Base-by-base conservation (phyloP, 2,888 invertebrate genomes). In the Megaustenia siamemsis region DNA sequence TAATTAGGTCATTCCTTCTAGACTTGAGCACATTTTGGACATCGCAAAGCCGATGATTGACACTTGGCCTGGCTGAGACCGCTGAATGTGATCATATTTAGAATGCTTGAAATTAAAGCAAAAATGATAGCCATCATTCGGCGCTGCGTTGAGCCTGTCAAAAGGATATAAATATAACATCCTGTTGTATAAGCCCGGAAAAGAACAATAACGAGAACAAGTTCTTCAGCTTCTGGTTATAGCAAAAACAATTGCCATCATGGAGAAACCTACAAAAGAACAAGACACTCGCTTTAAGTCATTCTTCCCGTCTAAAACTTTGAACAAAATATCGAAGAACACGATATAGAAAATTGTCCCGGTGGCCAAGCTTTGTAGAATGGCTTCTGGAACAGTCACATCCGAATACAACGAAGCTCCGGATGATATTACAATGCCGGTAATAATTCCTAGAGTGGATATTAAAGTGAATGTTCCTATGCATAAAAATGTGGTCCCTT, bases 341-440 rank as follows among this genome's bases (percentile, higher is more conserved):
- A 92, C 90, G 40, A 92, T 92, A 86, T 92, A 92, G 75, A 92
- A 90, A 63, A 92, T 90, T 38, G 91, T 92, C 35, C 92, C 92
- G 0, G 92, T 92, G 2, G 92, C 90, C 24, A 92, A 85, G 79
- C 91, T 91, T 87, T 92, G 92, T 68, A 92, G 88, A 68, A 92
- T 91, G 10, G 91, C 92, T 78, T 92, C 91, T 3, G 92, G 91
- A 32, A 92, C 91, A 45, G 90, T 89, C 24, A 92, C 91, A 82
- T 92, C 90, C 18, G 87, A 86, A 76, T 92, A 91, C 10, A 92
- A 84, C 79, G 90, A 89, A n/a, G 92, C 91, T 15, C 92, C 91
- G 12, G 92, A 90, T 12, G 91, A 92, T 83, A 92, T 91, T 10
- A 90, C 87, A 66, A 90, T 90, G 28, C 92, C 92, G 21, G 89